These are phyloP conservation scores for Drosophila kohkoa DNA, from an alignment of 1,140 invertebrate genomes.

Conservation along the genomic window DNA sequence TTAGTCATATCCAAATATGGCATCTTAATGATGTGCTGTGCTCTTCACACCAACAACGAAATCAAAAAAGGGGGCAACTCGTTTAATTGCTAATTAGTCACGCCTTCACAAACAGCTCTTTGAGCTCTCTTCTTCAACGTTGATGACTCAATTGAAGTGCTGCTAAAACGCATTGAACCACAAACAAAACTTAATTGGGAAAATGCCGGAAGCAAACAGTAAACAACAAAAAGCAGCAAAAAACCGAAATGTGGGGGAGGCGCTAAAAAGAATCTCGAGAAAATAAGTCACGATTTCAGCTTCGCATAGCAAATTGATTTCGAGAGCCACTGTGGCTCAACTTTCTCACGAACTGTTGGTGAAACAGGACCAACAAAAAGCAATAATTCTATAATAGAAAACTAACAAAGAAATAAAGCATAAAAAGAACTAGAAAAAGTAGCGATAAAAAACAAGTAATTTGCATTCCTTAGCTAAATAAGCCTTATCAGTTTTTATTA, in stretches of 20 bases:
- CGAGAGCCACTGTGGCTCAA: not conserved
- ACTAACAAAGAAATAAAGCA: not conserved
- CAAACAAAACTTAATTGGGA: conserved; percentile 52
- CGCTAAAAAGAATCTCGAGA: conserved; percentile 8
- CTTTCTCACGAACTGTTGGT: conserved; percentile 6
- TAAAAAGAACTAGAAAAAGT: not conserved
- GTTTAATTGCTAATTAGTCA: conserved; percentile 77
- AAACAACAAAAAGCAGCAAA: not conserved
- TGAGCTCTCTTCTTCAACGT: not conserved
- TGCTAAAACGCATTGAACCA: conserved; percentile 47
- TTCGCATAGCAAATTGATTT: conserved; percentile 18
- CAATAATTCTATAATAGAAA: not conserved
- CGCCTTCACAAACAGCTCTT: conserved; percentile 44
- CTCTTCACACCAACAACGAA: conserved; percentile 54
- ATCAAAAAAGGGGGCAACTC: conserved; percentile 27
- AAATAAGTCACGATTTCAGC: conserved; percentile 28
- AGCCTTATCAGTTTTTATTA: not conserved
- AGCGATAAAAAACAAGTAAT: not conserved
- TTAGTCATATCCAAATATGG: conserved; percentile 13
- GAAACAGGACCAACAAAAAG: not conserved
- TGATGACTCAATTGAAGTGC: conserved; percentile 59
- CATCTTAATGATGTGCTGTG: conserved; percentile 25
- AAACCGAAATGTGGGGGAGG: not conserved
- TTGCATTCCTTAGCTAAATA: not conserved
- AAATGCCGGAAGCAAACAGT: conserved; percentile 57